These are phyloP conservation scores for Luffia ferchaultella DNA, from an alignment of 2,888 invertebrate species.

Conservation along the genomic window DNA sequence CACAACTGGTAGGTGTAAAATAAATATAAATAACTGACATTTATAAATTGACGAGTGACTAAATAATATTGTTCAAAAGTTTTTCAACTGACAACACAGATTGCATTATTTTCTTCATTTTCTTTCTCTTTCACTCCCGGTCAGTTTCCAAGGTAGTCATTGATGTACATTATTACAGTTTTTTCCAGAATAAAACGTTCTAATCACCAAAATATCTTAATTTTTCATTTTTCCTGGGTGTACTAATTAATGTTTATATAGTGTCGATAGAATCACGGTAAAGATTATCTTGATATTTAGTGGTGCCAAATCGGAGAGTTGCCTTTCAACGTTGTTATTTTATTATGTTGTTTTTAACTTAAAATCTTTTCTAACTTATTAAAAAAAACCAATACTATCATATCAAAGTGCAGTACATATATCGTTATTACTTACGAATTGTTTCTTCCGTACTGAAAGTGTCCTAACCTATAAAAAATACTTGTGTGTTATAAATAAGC, in stretches of 20 bases:
- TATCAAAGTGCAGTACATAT: neutral
- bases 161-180: constrained; percentile 32
- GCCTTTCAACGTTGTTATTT: constrained; percentile 55
- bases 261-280: constrained; percentile 32
- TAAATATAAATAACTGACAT: too few species aligned
- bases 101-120: constrained; percentile 3
- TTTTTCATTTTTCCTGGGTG: neutral
- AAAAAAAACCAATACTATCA: neutral
- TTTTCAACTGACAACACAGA: constrained; percentile 18
- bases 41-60: too few species aligned
- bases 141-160: constrained; percentile 58
- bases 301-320: constrained; percentile 36
- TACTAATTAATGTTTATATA: neutral
- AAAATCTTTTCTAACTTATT: neutral
- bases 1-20: too few species aligned
- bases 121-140: constrained; percentile 61
- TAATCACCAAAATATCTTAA: neutral
- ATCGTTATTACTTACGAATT: neutral
- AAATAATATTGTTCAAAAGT: too few species aligned
- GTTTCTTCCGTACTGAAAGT: neutral
- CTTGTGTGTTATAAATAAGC: constrained; percentile 1
- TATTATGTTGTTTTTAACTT: neutral
- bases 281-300: constrained; percentile 49
- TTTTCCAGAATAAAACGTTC: constrained; percentile 15
- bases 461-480: constrained; percentile 8